Conservation (phyloP, 2,113 vertebrate species). For the Fregata magnificens region DNA sequence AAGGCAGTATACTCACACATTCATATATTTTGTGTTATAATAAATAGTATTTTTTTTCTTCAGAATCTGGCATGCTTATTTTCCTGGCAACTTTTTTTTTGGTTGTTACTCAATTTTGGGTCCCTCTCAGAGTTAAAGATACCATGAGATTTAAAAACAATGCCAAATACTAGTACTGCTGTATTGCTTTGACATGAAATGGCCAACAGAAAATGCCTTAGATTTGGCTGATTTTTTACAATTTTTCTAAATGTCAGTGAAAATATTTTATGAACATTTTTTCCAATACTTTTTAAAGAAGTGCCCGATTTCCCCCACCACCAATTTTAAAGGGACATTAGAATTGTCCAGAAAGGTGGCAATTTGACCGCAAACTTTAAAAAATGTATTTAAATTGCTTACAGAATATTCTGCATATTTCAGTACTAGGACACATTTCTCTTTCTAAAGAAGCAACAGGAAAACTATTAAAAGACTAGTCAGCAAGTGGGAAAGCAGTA, state of each 20-base stretch:
- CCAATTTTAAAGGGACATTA: not conserved
- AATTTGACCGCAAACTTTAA: not conserved
- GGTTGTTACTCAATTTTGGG: accelerated
- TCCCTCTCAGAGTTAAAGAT: not conserved
- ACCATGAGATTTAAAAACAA: not conserved
- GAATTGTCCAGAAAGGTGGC: not conserved
- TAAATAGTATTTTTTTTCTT: not conserved
- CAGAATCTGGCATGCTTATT: not conserved
- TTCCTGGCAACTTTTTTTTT: not conserved
- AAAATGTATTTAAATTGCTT: not conserved
- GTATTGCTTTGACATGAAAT: not conserved
- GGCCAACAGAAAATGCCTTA: not conserved
- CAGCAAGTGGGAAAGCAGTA: not conserved
- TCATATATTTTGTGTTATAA: not conserved
- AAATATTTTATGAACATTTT: not conserved
- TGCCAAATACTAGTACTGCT: not conserved
- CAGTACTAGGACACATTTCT: not conserved
- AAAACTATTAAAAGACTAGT: not conserved
- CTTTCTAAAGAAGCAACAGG: not conserved
- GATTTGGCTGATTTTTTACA: not conserved
- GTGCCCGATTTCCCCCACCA: accelerated
- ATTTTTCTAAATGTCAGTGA: not conserved
- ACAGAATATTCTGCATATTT: not conserved
- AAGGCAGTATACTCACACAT: not conserved
- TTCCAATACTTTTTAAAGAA: not conserved